These are phyloP conservation scores for Caenorhabditis japonica DNA, from an alignment of 2,888 invertebrate species.

Conservation along the genomic window DNA sequence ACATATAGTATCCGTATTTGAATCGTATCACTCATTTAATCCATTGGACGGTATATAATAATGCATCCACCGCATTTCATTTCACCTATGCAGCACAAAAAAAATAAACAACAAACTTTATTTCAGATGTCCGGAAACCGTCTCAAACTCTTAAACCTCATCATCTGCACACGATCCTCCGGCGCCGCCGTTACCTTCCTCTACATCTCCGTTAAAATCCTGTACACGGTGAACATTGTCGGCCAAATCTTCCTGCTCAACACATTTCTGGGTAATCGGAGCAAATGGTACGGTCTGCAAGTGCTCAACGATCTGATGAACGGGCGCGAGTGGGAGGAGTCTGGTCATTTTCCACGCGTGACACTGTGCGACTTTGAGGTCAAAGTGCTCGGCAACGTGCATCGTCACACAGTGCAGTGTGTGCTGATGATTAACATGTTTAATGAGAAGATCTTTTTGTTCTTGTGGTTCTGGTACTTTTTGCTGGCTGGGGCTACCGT, in stretches of 20 bases:
- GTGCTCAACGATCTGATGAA: constrained; percentile 77
- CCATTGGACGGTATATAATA: too few relatives aligned
- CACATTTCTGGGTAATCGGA: constrained; percentile 76
- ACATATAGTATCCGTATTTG: too few relatives aligned
- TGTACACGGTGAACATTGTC: constrained; percentile 77
- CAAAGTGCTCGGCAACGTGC: constrained; percentile 77
- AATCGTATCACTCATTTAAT: too few relatives aligned
- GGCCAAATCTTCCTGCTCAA: constrained; percentile 77
- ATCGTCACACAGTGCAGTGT: constrained; percentile 77
- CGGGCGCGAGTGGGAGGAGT: constrained; percentile 77
- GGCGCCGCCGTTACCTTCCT: constrained; percentile 77
- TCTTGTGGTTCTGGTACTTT: constrained; percentile 77
- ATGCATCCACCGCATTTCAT: too few relatives aligned
- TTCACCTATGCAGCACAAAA: too few relatives aligned
- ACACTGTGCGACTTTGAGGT: constrained; percentile 78
- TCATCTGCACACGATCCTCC: constrained; percentile 76
- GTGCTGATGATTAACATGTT: constrained; percentile 78
- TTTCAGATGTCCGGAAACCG: constrained; percentile 75
- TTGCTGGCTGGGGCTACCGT: constrained; percentile 75
- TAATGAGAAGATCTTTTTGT: constrained; percentile 77
- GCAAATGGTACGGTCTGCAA: constrained; percentile 77
- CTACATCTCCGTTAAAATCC: constrained; percentile 73
- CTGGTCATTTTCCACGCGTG: constrained; percentile 75
- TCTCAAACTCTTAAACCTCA: constrained; percentile 74
- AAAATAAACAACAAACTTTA: too few relatives aligned